These are phyloP conservation scores for Rhynchotus rufescens DNA, from an alignment of 2,797 vertebrate species.

Conservation along the genomic window DNA sequence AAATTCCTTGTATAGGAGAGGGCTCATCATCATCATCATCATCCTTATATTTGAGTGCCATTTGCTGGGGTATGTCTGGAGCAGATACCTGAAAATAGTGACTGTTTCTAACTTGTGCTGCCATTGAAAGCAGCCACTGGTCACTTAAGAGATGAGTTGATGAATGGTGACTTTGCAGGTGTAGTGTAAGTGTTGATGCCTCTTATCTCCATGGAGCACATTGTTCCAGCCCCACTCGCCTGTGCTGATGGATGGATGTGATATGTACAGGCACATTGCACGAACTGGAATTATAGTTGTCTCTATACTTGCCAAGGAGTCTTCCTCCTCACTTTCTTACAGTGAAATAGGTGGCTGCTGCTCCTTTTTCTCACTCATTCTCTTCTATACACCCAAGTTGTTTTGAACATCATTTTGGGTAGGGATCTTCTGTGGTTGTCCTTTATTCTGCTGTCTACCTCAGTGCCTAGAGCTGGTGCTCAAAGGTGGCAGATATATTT, in stretches of 20 bases:
- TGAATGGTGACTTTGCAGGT: background rate
- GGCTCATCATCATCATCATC: background rate
- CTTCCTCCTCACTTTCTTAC: background rate
- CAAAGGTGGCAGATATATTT: background rate
- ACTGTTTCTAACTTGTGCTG: background rate
- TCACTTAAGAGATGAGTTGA: background rate
- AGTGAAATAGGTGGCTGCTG: background rate
- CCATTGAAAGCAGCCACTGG: background rate
- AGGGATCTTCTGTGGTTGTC: background rate
- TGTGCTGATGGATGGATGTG: background rate
- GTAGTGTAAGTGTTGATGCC: background rate
- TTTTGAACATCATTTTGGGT: background rate
- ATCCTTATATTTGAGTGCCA: background rate
- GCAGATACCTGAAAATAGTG: background rate
- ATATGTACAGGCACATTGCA: fast-evolving
- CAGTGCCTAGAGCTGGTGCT: fast-evolving
- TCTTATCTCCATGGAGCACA: background rate
- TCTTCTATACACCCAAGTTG: background rate
- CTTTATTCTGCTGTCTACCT: background rate
- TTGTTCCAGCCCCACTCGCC: background rate
- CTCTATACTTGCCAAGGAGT: background rate
- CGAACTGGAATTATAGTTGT: background rate
- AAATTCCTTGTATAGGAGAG: background rate
- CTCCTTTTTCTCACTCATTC: background rate
- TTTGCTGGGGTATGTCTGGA: background rate